Conservation (phyloP, 53 echinoderm and acorn worm species). For the Paelopatides confundens region DNA sequence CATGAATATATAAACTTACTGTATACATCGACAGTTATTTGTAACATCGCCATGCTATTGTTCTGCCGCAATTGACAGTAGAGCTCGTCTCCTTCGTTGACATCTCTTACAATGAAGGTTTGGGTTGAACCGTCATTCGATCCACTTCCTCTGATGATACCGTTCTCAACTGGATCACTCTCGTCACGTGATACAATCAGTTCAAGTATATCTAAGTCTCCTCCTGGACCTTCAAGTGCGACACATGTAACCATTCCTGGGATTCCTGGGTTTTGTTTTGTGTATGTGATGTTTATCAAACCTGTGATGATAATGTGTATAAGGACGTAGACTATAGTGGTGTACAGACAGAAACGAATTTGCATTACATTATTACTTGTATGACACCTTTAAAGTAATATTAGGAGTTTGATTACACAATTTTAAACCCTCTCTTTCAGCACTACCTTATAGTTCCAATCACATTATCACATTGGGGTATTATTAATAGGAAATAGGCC, state of each 20-base stretch:
- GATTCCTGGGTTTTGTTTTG: not conserved
- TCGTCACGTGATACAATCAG: not conserved
- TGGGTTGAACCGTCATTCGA: not conserved
- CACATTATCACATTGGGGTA: too few species aligned
- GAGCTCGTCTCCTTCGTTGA: not conserved
- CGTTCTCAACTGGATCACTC: too few species aligned
- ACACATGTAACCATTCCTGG: not conserved
- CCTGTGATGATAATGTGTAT: too few species aligned
- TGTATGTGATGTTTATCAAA: not conserved
- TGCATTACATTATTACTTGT: too few species aligned
- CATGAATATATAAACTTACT: too few species aligned
- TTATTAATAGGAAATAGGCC: too few species aligned
- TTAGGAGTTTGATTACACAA: too few species aligned
- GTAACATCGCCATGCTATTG: not conserved
- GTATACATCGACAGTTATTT: not conserved
- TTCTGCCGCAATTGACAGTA: not conserved
- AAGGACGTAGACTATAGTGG: too few species aligned
- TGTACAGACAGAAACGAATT: too few species aligned
- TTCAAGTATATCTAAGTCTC: not conserved
- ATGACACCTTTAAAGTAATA: too few species aligned
- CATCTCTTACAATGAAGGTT: not conserved
- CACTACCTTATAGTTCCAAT: too few species aligned
- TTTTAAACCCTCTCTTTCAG: too few species aligned
- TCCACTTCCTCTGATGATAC: not conserved
- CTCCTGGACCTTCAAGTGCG: not conserved